These are phyloP conservation scores for Physella acuta DNA, from an alignment of 1,140 invertebrate genomes.

Conservation along the genomic window DNA sequence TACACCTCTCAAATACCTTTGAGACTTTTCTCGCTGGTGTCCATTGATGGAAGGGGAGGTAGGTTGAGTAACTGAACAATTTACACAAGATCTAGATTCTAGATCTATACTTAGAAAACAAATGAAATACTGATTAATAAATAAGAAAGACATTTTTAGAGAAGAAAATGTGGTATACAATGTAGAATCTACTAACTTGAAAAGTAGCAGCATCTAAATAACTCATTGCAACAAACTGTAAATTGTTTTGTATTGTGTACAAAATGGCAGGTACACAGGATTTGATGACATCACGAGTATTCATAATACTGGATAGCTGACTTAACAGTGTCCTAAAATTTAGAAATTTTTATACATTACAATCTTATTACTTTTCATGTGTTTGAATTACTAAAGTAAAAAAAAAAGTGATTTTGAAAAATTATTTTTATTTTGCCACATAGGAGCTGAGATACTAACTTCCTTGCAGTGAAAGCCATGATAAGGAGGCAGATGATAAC, in stretches of 20 bases:
- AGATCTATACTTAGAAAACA: no score
- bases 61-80: no score
- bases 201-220: constrained; percentile 98
- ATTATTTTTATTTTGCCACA: neutral
- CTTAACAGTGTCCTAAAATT: neutral
- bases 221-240: constrained; percentile 93
- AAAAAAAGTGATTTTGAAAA: neutral
- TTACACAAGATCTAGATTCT: no score
- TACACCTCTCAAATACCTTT: no score
- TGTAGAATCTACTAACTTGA: constrained; percentile 75
- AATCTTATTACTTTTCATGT: neutral
- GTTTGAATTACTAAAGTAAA: neutral
- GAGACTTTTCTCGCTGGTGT: no score
- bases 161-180: no score
- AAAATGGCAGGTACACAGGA: constrained; percentile 85
- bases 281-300: constrained; percentile 9
- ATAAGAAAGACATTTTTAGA: constrained; percentile 1
- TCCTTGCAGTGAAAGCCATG: constrained; percentile 63
- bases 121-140: neutral
- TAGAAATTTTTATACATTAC: neutral
- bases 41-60: no score
- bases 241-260: constrained; percentile 96
- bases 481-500: constrained; percentile 76
- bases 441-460: constrained; percentile 6
- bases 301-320: neutral